Evolutionary conservation across 2,888 invertebrate species (phyloP).

Genomic region (Cerastis rubricosa): DNA sequence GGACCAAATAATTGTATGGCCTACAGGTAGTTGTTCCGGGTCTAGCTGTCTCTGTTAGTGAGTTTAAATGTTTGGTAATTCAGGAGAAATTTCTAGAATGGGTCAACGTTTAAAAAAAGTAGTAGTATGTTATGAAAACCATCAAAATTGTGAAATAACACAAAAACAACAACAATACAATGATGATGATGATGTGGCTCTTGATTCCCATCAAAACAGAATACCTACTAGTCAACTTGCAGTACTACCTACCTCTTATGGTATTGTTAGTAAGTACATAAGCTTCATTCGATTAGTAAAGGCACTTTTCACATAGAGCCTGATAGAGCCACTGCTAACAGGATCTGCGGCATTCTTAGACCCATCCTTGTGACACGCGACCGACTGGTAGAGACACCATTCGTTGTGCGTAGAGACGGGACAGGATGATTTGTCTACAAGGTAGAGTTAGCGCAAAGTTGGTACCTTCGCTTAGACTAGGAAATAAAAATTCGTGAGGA

Average conservation of each 20-base stretch:
- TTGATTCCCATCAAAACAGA: neutral
- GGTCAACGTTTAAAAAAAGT: too few relatives aligned
- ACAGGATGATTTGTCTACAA: neutral
- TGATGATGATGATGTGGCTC: too few relatives aligned
- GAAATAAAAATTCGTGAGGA: too few relatives aligned
- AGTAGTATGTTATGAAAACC: neutral
- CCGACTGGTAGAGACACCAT: slow-evolving; percentile 56
- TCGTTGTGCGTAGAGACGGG: neutral
- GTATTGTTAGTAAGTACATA: slow-evolving; percentile 17
- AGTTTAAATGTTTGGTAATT: too few relatives aligned
- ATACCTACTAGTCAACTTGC: neutral
- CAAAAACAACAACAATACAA: too few relatives aligned
- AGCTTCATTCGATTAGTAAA: slow-evolving; percentile 1
- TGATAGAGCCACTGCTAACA: slow-evolving; percentile 61
- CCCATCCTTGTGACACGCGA: slow-evolving; percentile 70
- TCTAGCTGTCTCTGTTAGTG: too few relatives aligned
- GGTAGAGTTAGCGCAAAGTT: neutral
- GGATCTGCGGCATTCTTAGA: slow-evolving; percentile 77
- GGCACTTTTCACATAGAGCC: slow-evolving; percentile 34
- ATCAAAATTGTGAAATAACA: neutral
- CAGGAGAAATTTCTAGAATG: too few relatives aligned
- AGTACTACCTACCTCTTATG: neutral
- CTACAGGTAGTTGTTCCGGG: too few relatives aligned
- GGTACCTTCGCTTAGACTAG: neutral
- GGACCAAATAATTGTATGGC: too few relatives aligned